Percentiles rank a stretch among this genome's conserved stretches.
phyloP scores from a whole-genome alignment of 2,797 vertebrate species.

The Phoeniculus purpureus region DNA sequence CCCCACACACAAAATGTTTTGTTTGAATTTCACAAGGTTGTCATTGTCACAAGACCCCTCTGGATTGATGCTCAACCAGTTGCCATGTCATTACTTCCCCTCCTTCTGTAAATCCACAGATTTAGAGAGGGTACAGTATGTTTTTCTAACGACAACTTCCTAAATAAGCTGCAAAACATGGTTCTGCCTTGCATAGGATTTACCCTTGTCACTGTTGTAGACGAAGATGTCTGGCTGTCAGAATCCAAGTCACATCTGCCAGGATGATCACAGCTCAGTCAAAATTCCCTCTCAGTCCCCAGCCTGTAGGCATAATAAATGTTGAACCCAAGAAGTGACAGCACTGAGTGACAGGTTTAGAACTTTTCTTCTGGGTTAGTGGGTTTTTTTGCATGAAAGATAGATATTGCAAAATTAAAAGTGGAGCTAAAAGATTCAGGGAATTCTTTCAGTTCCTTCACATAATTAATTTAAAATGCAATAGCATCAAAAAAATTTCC shows the following conservation, averaged over 20 bases:
- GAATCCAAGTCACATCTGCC: neutral
- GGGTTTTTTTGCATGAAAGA: neutral
- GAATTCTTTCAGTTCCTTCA: neutral
- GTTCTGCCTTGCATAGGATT: neutral
- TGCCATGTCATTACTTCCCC: neutral
- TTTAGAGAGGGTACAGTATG: fast-evolving
- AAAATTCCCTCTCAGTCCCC: neutral
- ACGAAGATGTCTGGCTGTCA: neutral
- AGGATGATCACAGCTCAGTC: neutral
- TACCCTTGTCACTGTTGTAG: fast-evolving
- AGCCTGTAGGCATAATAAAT: neutral
- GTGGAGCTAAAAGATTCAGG: neutral
- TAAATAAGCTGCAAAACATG: fast-evolving
- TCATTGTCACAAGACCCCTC: neutral
- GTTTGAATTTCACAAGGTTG: neutral
- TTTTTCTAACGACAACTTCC: neutral
- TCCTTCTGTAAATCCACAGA: neutral
- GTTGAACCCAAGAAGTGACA: neutral
- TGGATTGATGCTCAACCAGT: neutral
- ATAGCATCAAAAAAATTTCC: neutral
- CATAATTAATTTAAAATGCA: neutral
- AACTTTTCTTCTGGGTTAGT: neutral
- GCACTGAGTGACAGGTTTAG: neutral
- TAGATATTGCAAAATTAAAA: neutral
- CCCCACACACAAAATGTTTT: neutral